Base-by-base conservation (phyloP, 2,888 invertebrate genomes). In the Dilophus febrilis region DNA sequence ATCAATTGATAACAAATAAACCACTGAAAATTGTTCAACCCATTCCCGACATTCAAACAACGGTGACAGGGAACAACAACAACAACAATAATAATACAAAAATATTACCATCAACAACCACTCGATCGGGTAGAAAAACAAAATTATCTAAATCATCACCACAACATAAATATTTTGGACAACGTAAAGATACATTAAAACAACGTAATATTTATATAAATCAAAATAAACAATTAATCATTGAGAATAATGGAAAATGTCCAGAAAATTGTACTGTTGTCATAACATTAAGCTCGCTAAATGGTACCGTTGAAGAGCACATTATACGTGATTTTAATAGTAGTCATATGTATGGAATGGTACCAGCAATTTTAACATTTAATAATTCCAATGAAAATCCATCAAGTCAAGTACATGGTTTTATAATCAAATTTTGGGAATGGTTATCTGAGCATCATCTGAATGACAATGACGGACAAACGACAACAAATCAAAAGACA, bases 401-500 rank as follows among this genome's bases (percentile, higher is more conserved):
- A 52, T 41, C 52, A 42, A 65, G 68, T 1, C 68, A 71, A 36
- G 70, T 79, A 45, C 67, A 74, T 38, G 84, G 85, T 0, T 85
- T 83, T 59, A 77, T 81, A 14, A 61, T 85, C 49, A 85, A 85
- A 65, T 77, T 83, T 59, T 85, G 85, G 84, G 77, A 80, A 52
- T 85, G 81, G 81, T 70, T 69, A 45, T 67, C 65, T 56, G 66
- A 65, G 57, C 37, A 41, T 19, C 33, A 38, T 37, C 45, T 39
- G 33, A 47, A 41, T 13, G 36, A 38, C 32, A 35, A 42, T 14
- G 44, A 48, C 29, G 46, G 49, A 28, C 42, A 14, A n/a, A 22
- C 35, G 4, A 38, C 37, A 14, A 44, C 42, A 40, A 43, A 39
- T 26, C n/a, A 7, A 10, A 33, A 41, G 33, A 35, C 40, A 16